phyloP scores from a whole-genome alignment of 2,113 vertebrate species.

The Acanthochromis polyacanthus region DNA sequence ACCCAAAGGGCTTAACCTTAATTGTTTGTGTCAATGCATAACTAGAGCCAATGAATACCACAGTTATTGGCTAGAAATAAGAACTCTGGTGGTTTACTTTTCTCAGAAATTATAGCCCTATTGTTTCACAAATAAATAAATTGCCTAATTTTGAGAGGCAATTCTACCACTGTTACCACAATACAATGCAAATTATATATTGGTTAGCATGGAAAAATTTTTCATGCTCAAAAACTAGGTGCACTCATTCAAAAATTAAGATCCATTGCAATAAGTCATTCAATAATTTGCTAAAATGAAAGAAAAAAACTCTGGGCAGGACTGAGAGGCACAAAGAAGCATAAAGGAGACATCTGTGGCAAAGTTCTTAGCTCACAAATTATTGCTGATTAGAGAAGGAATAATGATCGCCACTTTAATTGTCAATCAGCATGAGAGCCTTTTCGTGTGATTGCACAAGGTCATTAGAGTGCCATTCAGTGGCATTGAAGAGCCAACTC shows the following conservation, averaged over 20 bases:
- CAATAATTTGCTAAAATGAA: not conserved
- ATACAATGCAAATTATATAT: too few relatives aligned
- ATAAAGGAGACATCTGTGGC: slow-evolving; percentile 6
- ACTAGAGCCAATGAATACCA: too few relatives aligned
- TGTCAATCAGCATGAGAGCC: slow-evolving; percentile 50
- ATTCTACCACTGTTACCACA: too few relatives aligned
- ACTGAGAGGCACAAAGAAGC: not conserved
- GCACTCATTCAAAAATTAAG: not conserved
- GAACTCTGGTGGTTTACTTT: too few relatives aligned
- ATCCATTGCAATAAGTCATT: not conserved
- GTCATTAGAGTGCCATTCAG: slow-evolving; percentile 42
- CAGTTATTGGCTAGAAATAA: too few relatives aligned
- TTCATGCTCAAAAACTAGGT: not conserved
- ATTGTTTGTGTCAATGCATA: too few relatives aligned
- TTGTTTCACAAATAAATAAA: too few relatives aligned
- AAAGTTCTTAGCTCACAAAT: slow-evolving; percentile 23
- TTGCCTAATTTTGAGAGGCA: too few relatives aligned
- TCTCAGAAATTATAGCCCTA: too few relatives aligned
- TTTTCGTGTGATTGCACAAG: slow-evolving; percentile 59
- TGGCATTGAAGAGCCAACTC: slow-evolving; percentile 23
- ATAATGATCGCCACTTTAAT: slow-evolving; percentile 33
- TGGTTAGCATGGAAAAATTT: not conserved
- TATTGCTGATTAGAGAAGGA: slow-evolving; percentile 49
- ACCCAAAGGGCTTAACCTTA: too few relatives aligned
- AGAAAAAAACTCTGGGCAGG: not conserved